Evolutionary conservation across 2,797 vertebrate genomes (phyloP), one percentile per base, ranked within the genome.

Genomic region (Alfaro cultratus): DNA sequence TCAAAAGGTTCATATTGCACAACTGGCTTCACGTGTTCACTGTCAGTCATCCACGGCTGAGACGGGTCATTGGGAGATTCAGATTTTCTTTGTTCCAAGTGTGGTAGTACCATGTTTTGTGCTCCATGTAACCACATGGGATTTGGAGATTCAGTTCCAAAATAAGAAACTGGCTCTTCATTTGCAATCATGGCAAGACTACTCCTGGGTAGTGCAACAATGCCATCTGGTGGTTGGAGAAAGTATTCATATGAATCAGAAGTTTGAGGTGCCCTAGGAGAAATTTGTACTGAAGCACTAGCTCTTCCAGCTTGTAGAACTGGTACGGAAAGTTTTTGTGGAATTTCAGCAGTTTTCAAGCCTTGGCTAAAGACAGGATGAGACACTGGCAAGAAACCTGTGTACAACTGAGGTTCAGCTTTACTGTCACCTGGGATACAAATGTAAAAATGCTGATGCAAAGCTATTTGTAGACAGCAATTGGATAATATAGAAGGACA

Each of bases 381-480:
- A 21, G 15, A 46, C 4, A 53, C 0, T 39, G 77, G 64, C 36
- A 74, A 31, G 21, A 77, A 79, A 68, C 71, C 78, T 73, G 80
- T 45, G 64, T 88, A 76, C 0, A 83, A 1, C 1, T 23, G 34
- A 73, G 26, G 31, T 21, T 39, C 11, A 26, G 49, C 75, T 76
- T 83, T 47, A 73, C 26, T 26, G 0, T 80, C 72, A 75, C 0
- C n/a, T 67, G 70, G 62, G 77, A 57, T 10, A 45, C 88, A 10
- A 85, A 92, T 57, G 75, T 94, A 90, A 41, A 88, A 43, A 85
- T 95, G 94, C 12, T 96, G 94, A 85, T 96, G 94, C 72, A 93
- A 94, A 43, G 88, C 77, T 34, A 95, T 70, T 81, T 94, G 92
- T 47, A 86, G 83, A 79, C 95, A 96, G 62, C 94, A 95, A n/a